Percentiles rank a stretch among this genome's conserved stretches.
Conservation (phyloP, 2,888 invertebrate species). For the Spodoptera littoralis region DNA sequence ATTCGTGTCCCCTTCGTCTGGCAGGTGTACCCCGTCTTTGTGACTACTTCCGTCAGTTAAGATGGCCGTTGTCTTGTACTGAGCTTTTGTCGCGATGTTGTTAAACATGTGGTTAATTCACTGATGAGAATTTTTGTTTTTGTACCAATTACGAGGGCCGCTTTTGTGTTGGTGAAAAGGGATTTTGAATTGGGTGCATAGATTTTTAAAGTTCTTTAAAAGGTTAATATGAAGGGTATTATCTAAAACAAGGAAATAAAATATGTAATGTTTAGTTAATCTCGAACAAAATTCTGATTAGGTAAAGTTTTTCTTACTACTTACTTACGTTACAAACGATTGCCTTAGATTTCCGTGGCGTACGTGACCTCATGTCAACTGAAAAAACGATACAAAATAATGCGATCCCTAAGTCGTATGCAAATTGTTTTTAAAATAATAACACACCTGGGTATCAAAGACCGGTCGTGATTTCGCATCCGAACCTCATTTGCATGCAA, state of each 20-base stretch:
- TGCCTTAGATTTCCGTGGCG: slow-evolving; percentile 21
- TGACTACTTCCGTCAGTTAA: slow-evolving; percentile 78
- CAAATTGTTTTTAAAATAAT: slow-evolving; percentile 74
- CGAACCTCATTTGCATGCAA: slow-evolving; percentile 83
- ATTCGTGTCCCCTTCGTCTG: slow-evolving; percentile 74
- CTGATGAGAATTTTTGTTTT: slow-evolving; percentile 48
- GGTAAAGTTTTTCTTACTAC: too few relatives aligned
- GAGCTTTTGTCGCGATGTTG: slow-evolving; percentile 57
- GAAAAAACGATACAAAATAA: slow-evolving; percentile 41
- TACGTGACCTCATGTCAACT: slow-evolving; percentile 51
- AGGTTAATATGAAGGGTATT: too few relatives aligned
- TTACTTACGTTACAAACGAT: background rate
- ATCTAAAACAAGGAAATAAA: too few relatives aligned
- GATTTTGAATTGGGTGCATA: too few relatives aligned
- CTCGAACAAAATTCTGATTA: too few relatives aligned
- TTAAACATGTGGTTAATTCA: slow-evolving; percentile 50
- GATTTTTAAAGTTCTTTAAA: too few relatives aligned
- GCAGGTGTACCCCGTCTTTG: slow-evolving; percentile 79
- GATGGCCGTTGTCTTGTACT: slow-evolving; percentile 64
- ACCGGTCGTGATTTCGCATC: slow-evolving; percentile 81
- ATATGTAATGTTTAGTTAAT: too few relatives aligned
- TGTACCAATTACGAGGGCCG: slow-evolving; percentile 37
- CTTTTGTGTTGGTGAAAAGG: slow-evolving; percentile 12
- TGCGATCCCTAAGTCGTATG: slow-evolving; percentile 60
- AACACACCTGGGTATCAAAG: slow-evolving; percentile 78